Evolutionary conservation across 2,113 vertebrate species (phyloP).

Genomic region (Aptenodytes forsteri): DNA sequence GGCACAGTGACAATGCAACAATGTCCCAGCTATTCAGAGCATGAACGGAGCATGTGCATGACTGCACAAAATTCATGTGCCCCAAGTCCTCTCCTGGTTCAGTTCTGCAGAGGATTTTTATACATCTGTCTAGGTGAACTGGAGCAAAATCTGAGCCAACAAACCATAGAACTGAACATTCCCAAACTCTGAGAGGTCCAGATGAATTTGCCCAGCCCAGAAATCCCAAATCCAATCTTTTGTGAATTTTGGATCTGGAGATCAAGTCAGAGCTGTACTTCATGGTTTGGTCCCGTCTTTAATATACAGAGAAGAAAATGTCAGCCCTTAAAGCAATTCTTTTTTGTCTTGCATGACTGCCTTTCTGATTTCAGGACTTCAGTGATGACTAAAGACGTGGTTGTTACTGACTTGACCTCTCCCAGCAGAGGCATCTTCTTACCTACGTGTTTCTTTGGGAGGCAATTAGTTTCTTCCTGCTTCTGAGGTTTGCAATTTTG

Average conservation of each 20-base stretch:
- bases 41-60: neutral
- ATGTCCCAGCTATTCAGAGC: neutral
- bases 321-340: neutral
- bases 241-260: neutral
- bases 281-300: neutral
- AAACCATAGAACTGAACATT: neutral
- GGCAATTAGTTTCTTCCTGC: constrained; percentile 59
- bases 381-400: constrained; percentile 30
- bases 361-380: constrained; percentile 34
- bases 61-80: neutral
- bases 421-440: constrained; percentile 35
- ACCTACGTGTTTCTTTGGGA: constrained; percentile 29
- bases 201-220: neutral
- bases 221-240: neutral
- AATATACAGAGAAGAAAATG: neutral
- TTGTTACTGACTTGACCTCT: constrained; percentile 50
- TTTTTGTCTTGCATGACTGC: neutral
- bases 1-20: neutral
- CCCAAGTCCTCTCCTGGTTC: neutral
- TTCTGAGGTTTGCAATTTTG: constrained; percentile 49
- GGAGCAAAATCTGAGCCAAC: neutral
- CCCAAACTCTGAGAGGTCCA: neutral
- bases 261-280: neutral
- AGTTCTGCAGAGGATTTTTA: neutral
- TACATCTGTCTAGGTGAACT: neutral